Evolutionary conservation across 92 coral and sea anemone genomes (phyloP), one percentile per base, ranked within the genome.

Genomic region (Diadumene lineata): DNA sequence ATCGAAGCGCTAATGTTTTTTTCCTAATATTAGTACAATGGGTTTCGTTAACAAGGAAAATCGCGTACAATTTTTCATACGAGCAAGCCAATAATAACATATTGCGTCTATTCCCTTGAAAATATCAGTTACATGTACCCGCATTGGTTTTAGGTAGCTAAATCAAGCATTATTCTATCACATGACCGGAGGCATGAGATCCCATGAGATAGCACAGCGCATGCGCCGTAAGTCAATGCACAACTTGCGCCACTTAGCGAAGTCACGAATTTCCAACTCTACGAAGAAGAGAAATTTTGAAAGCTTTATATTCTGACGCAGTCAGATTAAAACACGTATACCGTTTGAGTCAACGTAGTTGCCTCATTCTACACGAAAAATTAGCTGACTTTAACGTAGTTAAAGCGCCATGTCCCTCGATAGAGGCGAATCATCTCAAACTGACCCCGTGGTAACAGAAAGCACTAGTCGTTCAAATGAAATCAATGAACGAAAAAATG

Each of bases 271-370:
- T 25, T 7, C 21, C 65, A 58, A 23, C 65, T n/a, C n/a, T n/a
- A n/a, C n/a, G n/a, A n/a, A 23, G 29, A 25, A 32, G 21, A 63
- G 29, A 24, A 32, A 13, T 34, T 2, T 3, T 8, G 10, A 63
- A 63, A 4, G 15, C 34, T 13, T 7, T 19, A 26, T 23, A 77
- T 65, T 60, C 83, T 79, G 70, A 83, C 73, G 79, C 48, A 83
- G 75, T 83, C 77, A 80, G 79, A 46, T 67, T 66, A 57, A 44
- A 77, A 16, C 19, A 66, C 83, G n/a, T n/a, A n/a, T n/a, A n/a
- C n/a, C n/a, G n/a, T n/a, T n/a, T n/a, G n/a, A n/a, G n/a, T n/a
- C 83, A 77, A 83, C 73, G 79, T 55, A 83, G 75, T 83, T 83
- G 83, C 73, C 58, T 55, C 57, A 57, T 76, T 22, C 50, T 63